Conservation (phyloP, 1,140 invertebrate species). For the Palaemon carinicauda region DNA sequence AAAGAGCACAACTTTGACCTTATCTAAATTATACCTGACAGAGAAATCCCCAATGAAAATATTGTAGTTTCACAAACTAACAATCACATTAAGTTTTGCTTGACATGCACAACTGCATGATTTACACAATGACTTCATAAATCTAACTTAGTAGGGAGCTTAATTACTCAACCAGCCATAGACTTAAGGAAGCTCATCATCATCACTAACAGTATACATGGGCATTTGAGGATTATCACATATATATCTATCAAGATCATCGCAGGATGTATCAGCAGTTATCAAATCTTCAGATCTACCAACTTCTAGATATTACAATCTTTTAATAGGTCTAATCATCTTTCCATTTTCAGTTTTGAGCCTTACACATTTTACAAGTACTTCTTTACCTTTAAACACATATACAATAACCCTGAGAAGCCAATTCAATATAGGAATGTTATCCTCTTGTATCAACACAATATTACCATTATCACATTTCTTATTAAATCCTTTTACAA, state of each 20-base stretch:
- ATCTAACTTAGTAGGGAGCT: too few relatives aligned
- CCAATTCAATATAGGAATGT: neutral
- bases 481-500: too few relatives aligned
- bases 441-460: neutral
- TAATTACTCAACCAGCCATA: too few relatives aligned
- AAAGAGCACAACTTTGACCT: too few relatives aligned
- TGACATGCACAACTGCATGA: too few relatives aligned
- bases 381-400: neutral
- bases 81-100: too few relatives aligned
- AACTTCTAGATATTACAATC: neutral
- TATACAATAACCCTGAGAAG: neutral
- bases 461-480: too few relatives aligned
- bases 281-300: neutral
- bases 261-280: neutral
- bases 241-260: neutral
- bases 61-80: too few relatives aligned
- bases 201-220: neutral
- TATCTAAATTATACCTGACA: too few relatives aligned
- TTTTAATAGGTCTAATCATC: neutral
- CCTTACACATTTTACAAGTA: neutral
- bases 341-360: neutral
- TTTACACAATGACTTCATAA: too few relatives aligned
- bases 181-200: too few relatives aligned
- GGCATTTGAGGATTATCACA: neutral
- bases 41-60: too few relatives aligned